Percentiles rank a stretch among this genome's conserved stretches.
Conservation (phyloP, 2,797 vertebrate species). For the Smutsia temminckii region DNA sequence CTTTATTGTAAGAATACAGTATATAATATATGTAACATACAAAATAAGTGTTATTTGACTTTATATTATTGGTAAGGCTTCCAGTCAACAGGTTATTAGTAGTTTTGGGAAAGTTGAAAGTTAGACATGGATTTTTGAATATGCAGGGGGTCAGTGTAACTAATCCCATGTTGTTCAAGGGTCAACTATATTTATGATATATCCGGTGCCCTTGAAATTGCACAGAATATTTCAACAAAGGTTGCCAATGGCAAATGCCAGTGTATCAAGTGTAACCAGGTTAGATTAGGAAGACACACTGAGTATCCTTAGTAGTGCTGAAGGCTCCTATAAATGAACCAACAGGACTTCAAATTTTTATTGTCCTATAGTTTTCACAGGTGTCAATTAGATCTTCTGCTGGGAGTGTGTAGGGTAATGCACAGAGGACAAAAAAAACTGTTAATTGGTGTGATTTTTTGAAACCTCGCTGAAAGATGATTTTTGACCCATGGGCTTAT, state of each 20-base stretch:
- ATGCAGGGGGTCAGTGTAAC: no score
- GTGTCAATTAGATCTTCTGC: not conserved
- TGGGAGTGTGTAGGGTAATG: not conserved
- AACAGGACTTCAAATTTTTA: not conserved
- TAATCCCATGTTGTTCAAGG: no score
- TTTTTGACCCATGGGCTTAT: not conserved
- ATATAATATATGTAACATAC: no score
- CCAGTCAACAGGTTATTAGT: no score
- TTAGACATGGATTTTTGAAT: no score
- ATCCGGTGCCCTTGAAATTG: not conserved
- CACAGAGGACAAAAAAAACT: not conserved
- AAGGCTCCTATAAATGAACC: not conserved
- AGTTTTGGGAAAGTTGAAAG: no score
- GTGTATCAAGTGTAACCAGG: not conserved
- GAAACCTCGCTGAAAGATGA: not conserved
- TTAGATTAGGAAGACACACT: not conserved
- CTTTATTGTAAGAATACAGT: no score
- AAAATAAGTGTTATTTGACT: no score
- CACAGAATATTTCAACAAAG: not conserved
- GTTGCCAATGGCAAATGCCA: not conserved
- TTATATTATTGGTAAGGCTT: no score
- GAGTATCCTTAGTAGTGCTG: not conserved
- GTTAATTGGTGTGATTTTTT: not conserved
- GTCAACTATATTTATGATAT: not conserved
- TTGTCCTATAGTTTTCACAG: not conserved